Evolutionary conservation across 2,113 vertebrate genomes (phyloP).

Genomic region (Podiceps cristatus): DNA sequence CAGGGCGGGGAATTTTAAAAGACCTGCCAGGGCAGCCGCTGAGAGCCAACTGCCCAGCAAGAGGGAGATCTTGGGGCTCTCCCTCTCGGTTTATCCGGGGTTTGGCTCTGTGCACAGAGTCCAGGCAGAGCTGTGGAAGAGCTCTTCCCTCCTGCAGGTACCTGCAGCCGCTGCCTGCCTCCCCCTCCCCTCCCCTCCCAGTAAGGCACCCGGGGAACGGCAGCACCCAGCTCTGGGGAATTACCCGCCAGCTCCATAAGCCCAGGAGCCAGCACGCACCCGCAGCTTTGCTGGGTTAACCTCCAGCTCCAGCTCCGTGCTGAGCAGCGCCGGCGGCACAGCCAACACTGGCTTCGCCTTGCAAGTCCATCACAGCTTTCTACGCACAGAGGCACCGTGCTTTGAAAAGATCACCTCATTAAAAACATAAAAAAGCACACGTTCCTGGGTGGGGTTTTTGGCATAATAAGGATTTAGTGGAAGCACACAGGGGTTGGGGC

Average conservation of each 20-base stretch:
- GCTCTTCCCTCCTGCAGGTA: background rate
- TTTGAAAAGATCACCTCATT: background rate
- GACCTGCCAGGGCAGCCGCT: background rate
- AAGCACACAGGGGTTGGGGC: background rate
- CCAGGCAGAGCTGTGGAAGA: background rate
- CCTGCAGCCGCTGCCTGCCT: background rate
- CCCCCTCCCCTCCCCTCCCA: background rate
- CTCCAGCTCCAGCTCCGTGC: fast-evolving
- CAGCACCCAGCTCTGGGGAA: background rate
- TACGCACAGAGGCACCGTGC: fast-evolving
- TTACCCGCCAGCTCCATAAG: background rate
- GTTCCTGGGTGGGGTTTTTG: background rate
- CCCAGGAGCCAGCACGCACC: too few species aligned
- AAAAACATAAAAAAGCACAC: background rate
- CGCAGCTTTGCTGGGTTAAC: background rate
- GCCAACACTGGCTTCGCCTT: background rate
- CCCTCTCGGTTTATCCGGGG: too few species aligned
- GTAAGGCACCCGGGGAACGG: background rate
- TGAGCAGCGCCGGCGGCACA: too few species aligned
- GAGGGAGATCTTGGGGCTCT: background rate
- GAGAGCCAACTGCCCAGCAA: background rate
- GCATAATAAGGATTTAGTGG: too few species aligned
- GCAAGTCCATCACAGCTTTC: background rate
- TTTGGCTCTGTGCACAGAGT: background rate
- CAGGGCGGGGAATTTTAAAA: background rate